These are phyloP conservation scores for Astreopora myriophthalma DNA, from an alignment of 64 coral and sea anemone species.

Conservation along the genomic window DNA sequence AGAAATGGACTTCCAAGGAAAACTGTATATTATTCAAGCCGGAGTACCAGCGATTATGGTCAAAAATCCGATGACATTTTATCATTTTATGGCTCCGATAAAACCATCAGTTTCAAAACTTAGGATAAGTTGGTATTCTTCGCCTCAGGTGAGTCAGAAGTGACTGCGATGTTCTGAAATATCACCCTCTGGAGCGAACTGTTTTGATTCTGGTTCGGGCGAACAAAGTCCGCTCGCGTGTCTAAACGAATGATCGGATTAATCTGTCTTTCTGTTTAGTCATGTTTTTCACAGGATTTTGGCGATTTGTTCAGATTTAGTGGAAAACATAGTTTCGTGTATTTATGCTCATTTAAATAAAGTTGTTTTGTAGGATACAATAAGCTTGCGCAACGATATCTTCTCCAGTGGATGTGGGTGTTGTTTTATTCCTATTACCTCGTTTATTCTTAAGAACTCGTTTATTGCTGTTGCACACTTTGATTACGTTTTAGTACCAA, in stretches of 20 bases:
- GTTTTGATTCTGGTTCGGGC: conserved; percentile 14
- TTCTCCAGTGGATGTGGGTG: not conserved
- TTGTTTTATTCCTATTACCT: not conserved
- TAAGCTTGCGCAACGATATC: not conserved
- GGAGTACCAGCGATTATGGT: conserved; percentile 12
- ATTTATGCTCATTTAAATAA: conserved; percentile 4
- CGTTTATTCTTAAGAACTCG: not conserved
- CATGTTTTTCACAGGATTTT: not conserved
- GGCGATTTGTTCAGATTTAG: not conserved
- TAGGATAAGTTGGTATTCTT: conserved; percentile 26
- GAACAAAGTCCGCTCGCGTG: conserved; percentile 9
- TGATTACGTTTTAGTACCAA: not conserved
- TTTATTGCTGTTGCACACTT: not conserved
- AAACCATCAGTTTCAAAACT: not conserved
- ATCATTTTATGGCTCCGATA: conserved; percentile 35
- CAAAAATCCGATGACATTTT: conserved; percentile 5
- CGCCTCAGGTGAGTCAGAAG: conserved; percentile 9
- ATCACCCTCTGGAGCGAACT: not conserved
- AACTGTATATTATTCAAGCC: conserved; percentile 17
- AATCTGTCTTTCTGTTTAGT: not conserved
- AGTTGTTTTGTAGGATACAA: not conserved
- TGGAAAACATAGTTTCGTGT: not conserved
- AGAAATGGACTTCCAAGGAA: conserved; percentile 35
- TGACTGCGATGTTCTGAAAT: not conserved
- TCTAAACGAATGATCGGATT: not conserved